These are phyloP conservation scores for Venusia cambrica DNA, from an alignment of 2,888 invertebrate species.

Conservation along the genomic window DNA sequence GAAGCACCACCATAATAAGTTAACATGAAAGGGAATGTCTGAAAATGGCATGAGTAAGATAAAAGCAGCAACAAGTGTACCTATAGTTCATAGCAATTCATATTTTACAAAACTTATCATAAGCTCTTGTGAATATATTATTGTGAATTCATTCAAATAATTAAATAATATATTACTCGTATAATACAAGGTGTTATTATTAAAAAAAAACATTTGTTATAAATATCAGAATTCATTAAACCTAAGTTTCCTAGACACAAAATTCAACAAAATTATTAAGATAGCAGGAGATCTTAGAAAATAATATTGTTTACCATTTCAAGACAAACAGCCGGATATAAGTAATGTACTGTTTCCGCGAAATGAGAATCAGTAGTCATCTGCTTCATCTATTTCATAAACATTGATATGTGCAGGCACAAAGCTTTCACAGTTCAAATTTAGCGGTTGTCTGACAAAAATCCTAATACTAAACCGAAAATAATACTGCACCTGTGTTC, in stretches of 20 bases:
- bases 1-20: constrained; percentile 26
- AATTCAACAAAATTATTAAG: constrained; percentile 37
- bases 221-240: constrained; percentile 61
- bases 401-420: constrained; percentile 11
- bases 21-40: constrained; percentile 38
- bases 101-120: constrained; percentile 50
- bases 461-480: constrained; percentile 42
- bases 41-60: constrained; percentile 43
- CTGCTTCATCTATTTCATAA: constrained; percentile 18
- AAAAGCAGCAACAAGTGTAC: constrained; percentile 48
- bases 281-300: constrained; percentile 48
- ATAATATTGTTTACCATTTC: constrained; percentile 32
- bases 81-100: constrained; percentile 53
- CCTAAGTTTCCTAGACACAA: constrained; percentile 48
- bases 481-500: constrained; percentile 52
- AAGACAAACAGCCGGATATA: constrained; percentile 21
- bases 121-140: constrained; percentile 52
- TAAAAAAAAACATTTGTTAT: constrained; percentile 58
- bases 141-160: constrained; percentile 59
- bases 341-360: constrained; percentile 23
- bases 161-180: constrained; percentile 67
- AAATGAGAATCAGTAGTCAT: constrained; percentile 36
- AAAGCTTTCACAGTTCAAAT: constrained; percentile 19
- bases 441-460: constrained; percentile 24
- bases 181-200: constrained; percentile 56